Evolutionary conservation across 2,888 invertebrate species (phyloP).

Genomic region (Apotomis turbidana): DNA sequence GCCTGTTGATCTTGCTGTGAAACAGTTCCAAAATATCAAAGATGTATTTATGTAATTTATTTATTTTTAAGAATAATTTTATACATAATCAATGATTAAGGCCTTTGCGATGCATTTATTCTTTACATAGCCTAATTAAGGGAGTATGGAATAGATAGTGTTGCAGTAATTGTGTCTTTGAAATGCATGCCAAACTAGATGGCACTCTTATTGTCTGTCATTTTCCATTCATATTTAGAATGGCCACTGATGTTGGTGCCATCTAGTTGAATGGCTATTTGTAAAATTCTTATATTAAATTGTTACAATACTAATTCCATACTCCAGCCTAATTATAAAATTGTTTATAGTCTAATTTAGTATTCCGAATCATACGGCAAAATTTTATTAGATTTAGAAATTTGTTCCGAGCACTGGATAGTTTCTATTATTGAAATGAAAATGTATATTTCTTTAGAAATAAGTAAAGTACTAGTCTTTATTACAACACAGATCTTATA

Average conservation of each 20-base stretch:
- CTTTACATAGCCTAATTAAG: conserved; percentile 31
- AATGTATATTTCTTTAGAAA: conserved; percentile 26
- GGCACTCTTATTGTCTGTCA: too few relatives aligned
- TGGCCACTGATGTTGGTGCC: too few relatives aligned
- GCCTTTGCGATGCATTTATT: conserved; percentile 37
- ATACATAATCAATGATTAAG: conserved; percentile 59
- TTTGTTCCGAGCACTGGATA: conserved; percentile 17
- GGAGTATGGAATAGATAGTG: too few relatives aligned
- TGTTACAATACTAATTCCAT: too few relatives aligned
- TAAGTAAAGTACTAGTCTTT: conserved; percentile 16
- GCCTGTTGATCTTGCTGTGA: conserved; percentile 97
- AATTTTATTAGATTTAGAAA: conserved; percentile 26
- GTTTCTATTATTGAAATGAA: conserved; percentile 8
- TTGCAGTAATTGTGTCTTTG: too few relatives aligned
- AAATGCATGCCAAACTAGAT: too few relatives aligned
- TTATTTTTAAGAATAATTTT: conserved; percentile 63
- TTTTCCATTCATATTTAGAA: too few relatives aligned
- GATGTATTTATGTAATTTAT: conserved; percentile 92
- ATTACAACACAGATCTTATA: conserved; percentile 26
- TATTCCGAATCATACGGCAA: conserved; percentile 11
- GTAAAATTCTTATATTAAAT: too few relatives aligned
- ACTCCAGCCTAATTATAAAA: conserved; percentile 27
- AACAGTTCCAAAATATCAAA: conserved; percentile 98
- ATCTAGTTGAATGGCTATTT: too few relatives aligned
- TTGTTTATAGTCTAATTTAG: conserved; percentile 38